Conservation (phyloP, 2,888 invertebrate genomes). For the Prionchulus punctatus region DNA sequence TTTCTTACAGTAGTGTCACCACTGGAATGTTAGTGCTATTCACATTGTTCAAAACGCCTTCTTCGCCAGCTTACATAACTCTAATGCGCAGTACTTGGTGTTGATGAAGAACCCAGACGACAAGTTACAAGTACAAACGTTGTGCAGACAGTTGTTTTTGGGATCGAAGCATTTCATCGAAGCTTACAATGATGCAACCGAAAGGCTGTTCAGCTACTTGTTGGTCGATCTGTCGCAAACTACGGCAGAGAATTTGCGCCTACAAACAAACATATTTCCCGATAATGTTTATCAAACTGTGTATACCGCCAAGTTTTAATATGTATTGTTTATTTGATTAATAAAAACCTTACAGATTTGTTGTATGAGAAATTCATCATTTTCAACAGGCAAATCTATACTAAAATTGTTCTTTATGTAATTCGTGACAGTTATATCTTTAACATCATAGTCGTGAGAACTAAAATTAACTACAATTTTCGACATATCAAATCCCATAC, state of each 20-base stretch:
- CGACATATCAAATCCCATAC: no score
- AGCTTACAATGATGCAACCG: neutral
- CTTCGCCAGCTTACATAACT: neutral
- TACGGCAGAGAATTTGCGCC: neutral
- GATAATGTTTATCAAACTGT: no score
- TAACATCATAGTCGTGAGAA: no score
- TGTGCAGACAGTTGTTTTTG: neutral
- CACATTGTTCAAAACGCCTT: constrained; percentile 1
- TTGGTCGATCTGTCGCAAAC: neutral
- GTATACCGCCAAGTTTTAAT: no score
- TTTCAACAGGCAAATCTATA: no score
- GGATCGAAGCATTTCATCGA: neutral
- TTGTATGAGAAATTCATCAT: no score
- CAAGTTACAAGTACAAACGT: neutral
- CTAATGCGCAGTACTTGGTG: neutral
- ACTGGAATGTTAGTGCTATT: neutral
- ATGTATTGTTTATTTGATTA: no score
- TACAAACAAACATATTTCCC: neutral
- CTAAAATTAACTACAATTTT: no score
- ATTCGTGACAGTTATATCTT: no score
- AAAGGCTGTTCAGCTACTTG: neutral
- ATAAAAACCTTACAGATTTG: no score
- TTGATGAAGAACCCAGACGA: constrained; percentile 4
- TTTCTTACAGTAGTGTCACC: no score
- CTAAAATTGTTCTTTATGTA: no score